A percentile compares a stretch with the other conserved stretches of the same genome.
Evolutionary conservation across 35 echinoderm and acorn worm species (phyloP).

Genomic region (Holothuria glaberrima): DNA sequence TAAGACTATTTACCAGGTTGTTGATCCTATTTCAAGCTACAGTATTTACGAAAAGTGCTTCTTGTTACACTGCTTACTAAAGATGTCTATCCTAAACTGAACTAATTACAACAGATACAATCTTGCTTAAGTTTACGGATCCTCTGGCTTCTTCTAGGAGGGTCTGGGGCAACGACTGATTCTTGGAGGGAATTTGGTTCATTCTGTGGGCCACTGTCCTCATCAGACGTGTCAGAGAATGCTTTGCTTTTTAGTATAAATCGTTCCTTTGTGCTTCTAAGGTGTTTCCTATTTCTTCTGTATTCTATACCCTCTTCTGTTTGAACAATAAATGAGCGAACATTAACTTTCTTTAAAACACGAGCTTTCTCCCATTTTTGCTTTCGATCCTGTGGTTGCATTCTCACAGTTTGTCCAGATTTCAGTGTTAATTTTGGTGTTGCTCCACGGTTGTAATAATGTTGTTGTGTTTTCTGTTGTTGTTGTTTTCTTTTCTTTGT

Average conservation of each 20-base stretch:
- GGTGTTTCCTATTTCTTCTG: slow-evolving; percentile 22
- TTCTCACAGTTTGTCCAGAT: slow-evolving; percentile 57
- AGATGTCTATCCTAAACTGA: slow-evolving; percentile 6
- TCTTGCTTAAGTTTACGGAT: slow-evolving; percentile 16
- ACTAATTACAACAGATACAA: slow-evolving; percentile 10
- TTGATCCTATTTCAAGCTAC: not conserved
- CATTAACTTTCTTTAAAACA: slow-evolving; percentile 49
- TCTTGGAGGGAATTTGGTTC: no score
- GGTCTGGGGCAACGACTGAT: not conserved
- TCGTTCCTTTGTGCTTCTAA: slow-evolving; percentile 33
- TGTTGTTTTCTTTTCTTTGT: slow-evolving; percentile 10
- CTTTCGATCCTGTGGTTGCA: slow-evolving; percentile 45
- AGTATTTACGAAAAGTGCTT: slow-evolving; percentile 9
- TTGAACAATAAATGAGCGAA: slow-evolving; percentile 54
- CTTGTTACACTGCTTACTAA: slow-evolving; percentile 21
- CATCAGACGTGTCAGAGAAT: not conserved
- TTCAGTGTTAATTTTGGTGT: slow-evolving; percentile 45
- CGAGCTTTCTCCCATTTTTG: slow-evolving; percentile 43
- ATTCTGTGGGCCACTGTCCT: no score
- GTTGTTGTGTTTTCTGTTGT: slow-evolving; percentile 43
- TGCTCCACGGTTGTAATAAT: slow-evolving; percentile 53
- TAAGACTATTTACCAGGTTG: not conserved
- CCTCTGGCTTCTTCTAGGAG: slow-evolving; percentile 13
- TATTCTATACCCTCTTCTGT: slow-evolving; percentile 39
- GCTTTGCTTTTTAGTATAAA: slow-evolving; percentile 27